Conservation (phyloP, 2,113 vertebrate genomes). For the Calidris pygmaea region DNA sequence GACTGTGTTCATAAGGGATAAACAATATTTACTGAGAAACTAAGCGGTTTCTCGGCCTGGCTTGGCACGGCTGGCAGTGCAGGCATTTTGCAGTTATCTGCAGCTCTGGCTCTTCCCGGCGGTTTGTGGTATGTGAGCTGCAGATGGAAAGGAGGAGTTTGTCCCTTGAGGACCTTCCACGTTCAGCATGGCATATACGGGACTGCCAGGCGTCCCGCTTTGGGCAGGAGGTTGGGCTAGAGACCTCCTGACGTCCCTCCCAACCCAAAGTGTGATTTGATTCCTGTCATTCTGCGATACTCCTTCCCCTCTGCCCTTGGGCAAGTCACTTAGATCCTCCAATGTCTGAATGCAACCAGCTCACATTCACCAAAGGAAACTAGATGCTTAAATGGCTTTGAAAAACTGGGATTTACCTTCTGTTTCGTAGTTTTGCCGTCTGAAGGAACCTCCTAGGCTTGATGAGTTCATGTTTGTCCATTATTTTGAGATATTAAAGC, state of each 20-base stretch:
- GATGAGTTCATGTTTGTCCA: background rate
- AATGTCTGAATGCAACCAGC: background rate
- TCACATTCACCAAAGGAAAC: background rate
- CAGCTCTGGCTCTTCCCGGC: background rate
- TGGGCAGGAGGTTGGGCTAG: background rate
- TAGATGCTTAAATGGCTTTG: background rate
- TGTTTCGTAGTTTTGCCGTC: background rate
- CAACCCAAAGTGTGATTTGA: background rate
- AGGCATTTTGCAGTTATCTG: background rate
- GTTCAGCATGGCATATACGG: background rate
- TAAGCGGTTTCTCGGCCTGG: background rate
- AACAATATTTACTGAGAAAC: slow-evolving; percentile 37
- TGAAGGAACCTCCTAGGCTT: background rate
- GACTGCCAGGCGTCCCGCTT: background rate
- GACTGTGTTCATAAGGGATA: background rate
- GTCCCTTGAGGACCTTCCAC: background rate
- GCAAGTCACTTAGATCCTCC: background rate
- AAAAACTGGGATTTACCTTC: background rate
- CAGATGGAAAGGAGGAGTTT: background rate
- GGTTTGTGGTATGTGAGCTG: background rate
- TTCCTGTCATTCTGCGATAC: background rate
- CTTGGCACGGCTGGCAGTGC: background rate
- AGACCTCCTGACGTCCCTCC: background rate
- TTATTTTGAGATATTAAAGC: background rate
- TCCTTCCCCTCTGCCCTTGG: background rate